These are phyloP conservation scores for Champsocephalus gunnari DNA, from an alignment of 2,797 vertebrate species.

Conservation along the genomic window DNA sequence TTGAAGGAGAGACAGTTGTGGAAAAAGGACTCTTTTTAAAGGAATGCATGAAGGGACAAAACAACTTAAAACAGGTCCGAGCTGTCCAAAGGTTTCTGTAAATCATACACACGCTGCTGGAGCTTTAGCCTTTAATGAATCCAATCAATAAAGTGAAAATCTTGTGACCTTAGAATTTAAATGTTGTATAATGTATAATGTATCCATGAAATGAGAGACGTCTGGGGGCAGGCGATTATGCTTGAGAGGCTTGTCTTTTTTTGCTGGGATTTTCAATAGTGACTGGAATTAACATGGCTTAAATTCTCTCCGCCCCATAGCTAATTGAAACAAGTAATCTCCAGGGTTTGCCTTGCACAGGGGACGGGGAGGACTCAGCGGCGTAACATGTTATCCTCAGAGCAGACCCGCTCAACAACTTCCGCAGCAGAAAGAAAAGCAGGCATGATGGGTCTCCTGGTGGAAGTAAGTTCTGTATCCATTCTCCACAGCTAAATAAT, in stretches of 20 bases:
- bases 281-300: constrained; percentile 81
- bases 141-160: constrained; percentile 44
- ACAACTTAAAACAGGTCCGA: constrained; percentile 15
- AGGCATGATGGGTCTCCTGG: constrained; percentile 42
- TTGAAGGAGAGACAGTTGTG: not conserved
- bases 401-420: constrained; percentile 58
- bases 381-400: constrained; percentile 65
- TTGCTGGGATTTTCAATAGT: constrained; percentile 71
- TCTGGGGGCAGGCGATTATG: constrained; percentile 79
- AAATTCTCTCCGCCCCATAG: constrained; percentile 74
- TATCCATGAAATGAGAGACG: constrained; percentile 72
- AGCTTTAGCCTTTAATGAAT: constrained; percentile 42
- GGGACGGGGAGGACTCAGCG: constrained; percentile 49
- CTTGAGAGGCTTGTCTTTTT: constrained; percentile 62
- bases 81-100: constrained; percentile 9
- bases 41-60: not conserved
- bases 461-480: constrained; percentile 57
- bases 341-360: constrained; percentile 61
- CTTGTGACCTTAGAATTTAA: constrained; percentile 57
- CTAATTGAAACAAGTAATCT: constrained; percentile 85
- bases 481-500: constrained; percentile 66
- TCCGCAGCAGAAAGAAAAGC: constrained; percentile 35
- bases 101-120: constrained; percentile 18
- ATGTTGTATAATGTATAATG: constrained; percentile 70
- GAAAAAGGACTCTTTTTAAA: not conserved